A percentile compares a stretch with the other conserved stretches of the same genome.
These are phyloP conservation scores for Notechis scutatus DNA, from an alignment of 2,113 vertebrate genomes.

Conservation along the genomic window DNA sequence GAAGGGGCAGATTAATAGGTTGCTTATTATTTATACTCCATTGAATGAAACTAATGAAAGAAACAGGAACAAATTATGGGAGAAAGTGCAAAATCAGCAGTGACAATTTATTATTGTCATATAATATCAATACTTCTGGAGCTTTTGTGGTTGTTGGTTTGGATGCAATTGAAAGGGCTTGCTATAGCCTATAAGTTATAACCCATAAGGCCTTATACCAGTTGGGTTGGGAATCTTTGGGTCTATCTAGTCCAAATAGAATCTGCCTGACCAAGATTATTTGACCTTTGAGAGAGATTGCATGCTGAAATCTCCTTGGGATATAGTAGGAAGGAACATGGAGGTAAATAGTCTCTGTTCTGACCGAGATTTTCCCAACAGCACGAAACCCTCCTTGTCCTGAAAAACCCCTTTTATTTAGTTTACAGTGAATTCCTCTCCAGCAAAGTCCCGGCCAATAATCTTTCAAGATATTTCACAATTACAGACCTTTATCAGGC, in stretches of 20 bases:
- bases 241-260: neutral
- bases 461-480: no score
- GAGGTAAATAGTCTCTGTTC: neutral
- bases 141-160: neutral
- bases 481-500: no score
- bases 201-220: neutral
- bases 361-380: no score
- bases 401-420: no score
- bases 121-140: neutral
- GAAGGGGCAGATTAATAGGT: neutral
- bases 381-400: no score
- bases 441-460: no score
- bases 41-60: neutral
- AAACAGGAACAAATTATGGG: neutral
- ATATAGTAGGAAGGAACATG: neutral
- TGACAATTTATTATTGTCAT: neutral
- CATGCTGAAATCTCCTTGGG: neutral
- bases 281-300: neutral
- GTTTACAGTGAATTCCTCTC: no score
- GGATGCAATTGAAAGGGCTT: neutral
- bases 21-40: neutral
- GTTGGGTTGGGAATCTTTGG: neutral
- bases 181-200: neutral
- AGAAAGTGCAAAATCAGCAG: neutral
- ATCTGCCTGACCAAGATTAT: neutral